Percentiles rank a stretch among this genome's conserved stretches.
Evolutionary conservation across 2,797 vertebrate genomes (phyloP).

Genomic region (Schizopygopsis pylzovi): DNA sequence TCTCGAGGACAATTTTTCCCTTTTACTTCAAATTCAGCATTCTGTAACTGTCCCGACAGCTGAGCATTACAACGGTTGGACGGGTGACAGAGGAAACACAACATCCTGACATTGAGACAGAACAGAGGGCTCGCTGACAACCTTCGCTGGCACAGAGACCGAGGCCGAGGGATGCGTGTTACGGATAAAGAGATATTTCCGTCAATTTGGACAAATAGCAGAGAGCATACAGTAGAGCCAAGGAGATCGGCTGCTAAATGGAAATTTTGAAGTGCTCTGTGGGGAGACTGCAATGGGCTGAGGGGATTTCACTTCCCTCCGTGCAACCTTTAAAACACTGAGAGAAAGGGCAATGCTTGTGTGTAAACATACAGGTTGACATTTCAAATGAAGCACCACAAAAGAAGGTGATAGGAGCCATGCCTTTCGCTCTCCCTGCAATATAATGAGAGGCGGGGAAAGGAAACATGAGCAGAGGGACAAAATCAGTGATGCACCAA

Average conservation of each 20-base stretch:
- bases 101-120: conserved; percentile 25
- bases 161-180: not conserved
- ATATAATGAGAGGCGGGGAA: not conserved
- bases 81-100: conserved; percentile 5
- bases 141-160: not conserved
- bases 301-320: not conserved
- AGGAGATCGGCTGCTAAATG: not conserved
- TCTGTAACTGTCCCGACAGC: not conserved
- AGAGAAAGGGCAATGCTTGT: not conserved
- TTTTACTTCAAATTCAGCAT: conserved; percentile 25
- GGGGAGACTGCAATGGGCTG: not conserved
- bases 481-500: not conserved
- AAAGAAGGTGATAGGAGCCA: not conserved
- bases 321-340: not conserved
- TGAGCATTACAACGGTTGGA: not conserved
- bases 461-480: not conserved
- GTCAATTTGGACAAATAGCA: not conserved
- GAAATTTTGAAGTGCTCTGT: not conserved
- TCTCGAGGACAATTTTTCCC: not conserved
- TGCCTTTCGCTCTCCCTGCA: not conserved
- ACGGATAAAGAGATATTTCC: not conserved
- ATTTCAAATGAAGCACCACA: not conserved
- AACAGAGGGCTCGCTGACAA: not conserved
- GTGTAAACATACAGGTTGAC: conserved; percentile 9
- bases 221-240: not conserved